These are phyloP conservation scores for Crenuchus spilurus DNA, from an alignment of 2,797 vertebrate genomes.

Conservation along the genomic window DNA sequence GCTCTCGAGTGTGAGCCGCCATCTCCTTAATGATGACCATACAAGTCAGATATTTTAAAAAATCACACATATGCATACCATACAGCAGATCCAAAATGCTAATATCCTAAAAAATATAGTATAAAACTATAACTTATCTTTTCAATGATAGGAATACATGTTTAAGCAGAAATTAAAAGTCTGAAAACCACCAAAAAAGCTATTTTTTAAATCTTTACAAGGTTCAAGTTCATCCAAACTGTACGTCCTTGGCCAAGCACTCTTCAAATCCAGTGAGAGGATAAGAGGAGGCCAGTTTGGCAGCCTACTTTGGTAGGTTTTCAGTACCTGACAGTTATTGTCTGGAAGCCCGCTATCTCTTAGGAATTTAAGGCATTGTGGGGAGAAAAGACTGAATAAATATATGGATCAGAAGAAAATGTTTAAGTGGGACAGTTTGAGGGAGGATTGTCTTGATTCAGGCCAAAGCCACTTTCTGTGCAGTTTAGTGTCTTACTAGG, in stretches of 20 bases:
- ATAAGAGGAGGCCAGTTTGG: conserved; percentile 69
- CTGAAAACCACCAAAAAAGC: conserved; percentile 37
- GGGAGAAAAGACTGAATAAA: conserved; percentile 60
- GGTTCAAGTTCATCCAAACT: conserved; percentile 33
- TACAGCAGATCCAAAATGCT: conserved; percentile 74
- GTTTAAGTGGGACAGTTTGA: conserved; percentile 29
- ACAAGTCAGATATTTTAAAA: conserved; percentile 62
- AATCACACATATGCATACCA: conserved; percentile 64
- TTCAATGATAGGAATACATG: conserved; percentile 46
- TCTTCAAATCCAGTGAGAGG: conserved; percentile 27
- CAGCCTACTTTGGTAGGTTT: conserved; percentile 79
- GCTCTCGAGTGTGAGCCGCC: conserved; percentile 58
- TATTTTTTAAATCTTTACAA: conserved; percentile 23
- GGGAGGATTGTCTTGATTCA: conserved; percentile 22
- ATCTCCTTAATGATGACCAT: conserved; percentile 72
- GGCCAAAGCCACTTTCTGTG: neutral
- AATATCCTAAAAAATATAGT: conserved; percentile 63
- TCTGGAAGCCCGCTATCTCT: conserved; percentile 75
- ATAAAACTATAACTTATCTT: conserved; percentile 62
- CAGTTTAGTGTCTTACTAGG: conserved; percentile 1
- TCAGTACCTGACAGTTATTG: conserved; percentile 62
- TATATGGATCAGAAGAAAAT: conserved; percentile 72
- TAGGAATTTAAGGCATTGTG: conserved; percentile 74
- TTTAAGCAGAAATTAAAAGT: conserved; percentile 36
- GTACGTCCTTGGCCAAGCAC: conserved; percentile 7